Base-by-base conservation (phyloP, 2,888 invertebrate genomes). In the Pedicia rivosa region DNA sequence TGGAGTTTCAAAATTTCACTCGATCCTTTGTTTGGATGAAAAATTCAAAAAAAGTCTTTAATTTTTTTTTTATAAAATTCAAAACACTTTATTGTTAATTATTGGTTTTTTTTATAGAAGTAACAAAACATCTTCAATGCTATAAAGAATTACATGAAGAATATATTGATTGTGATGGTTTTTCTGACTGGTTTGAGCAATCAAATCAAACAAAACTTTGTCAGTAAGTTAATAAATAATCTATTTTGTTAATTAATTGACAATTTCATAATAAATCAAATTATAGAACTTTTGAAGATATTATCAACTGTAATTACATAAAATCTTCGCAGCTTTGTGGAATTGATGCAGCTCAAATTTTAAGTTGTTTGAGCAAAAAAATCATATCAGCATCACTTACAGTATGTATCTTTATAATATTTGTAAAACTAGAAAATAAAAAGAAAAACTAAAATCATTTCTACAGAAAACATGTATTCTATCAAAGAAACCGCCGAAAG, bases 111-210 rank as follows among this genome's bases (percentile, higher is more conserved):
- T 16, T 42, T 43, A 33, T 41, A 52, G 62, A 50, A 35, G 54
- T 65, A 31, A 47, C 43, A 37, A 48, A 54, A 17, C 47, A 61
- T 32, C 56, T 53, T 25, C 43, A 46, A 10, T 68, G 67, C 45
- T 45, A 63, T 17, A 53, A 55, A 16, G 59, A 64, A 38, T 47
- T 70, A 20, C 60, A 57, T 24, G 59, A 61, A 16, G 66, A 69
- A 42, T 64, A 63, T 45, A 58, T 63, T 32, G 61, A 63, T 42
- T 70, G 70, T 43, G 60, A 59, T 43, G 70, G 67, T 0, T 56
- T 63, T 4, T 57, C 66, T 2, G 69, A 69, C 50, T 70, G 70
- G 70, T 65, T 59, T 42, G 68, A 70, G 50, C 56, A 59, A 35
- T 46, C 49, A 15, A 61, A 64, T 38, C 44, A 52, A 25, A 45